Evolutionary conservation across 2,797 vertebrate species (phyloP).

Genomic region (Botia almorhae): DNA sequence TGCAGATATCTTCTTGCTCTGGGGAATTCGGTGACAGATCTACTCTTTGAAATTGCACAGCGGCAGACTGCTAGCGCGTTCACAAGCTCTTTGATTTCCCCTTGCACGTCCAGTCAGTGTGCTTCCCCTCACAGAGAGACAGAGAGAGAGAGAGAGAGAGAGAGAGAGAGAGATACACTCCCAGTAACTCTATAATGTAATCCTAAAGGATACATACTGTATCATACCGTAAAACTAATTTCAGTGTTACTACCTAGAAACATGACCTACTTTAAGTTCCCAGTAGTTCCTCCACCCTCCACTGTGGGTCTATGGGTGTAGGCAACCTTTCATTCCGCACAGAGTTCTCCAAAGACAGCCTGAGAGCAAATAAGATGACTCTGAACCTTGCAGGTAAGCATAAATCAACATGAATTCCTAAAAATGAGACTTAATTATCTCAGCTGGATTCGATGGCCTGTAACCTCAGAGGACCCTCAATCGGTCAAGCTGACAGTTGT

Average conservation of each 20-base stretch:
- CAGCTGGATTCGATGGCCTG: conserved; percentile 12
- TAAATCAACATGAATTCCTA: conserved; percentile 36
- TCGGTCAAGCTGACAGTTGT: conserved; percentile 35
- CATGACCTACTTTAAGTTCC: conserved; percentile 60
- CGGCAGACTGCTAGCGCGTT: conserved; percentile 41
- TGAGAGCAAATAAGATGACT: conserved; percentile 14
- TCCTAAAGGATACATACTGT: conserved; percentile 38
- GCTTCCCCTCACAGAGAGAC: neutral
- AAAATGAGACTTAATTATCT: conserved; percentile 32
- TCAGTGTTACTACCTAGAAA: conserved; percentile 47
- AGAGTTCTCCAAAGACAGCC: neutral
- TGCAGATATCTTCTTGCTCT: conserved; percentile 37
- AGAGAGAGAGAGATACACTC: conserved; percentile 25
- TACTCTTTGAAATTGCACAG: conserved; percentile 57
- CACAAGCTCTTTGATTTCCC: conserved; percentile 53
- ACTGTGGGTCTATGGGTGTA: conserved; percentile 53
- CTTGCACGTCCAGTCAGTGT: conserved; percentile 44
- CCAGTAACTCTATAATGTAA: conserved; percentile 43
- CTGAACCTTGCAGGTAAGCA: conserved; percentile 20
- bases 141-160: conserved; percentile 46
- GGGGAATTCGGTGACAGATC: conserved; percentile 50
- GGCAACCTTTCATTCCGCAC: conserved; percentile 37
- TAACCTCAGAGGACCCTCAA: conserved; percentile 10
- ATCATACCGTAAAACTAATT: conserved; percentile 46
- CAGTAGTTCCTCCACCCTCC: neutral